A percentile compares a stretch with the other conserved stretches of the same genome.
Evolutionary conservation across 2,797 vertebrate species (phyloP).

Genomic region (Helostoma temminkii): DNA sequence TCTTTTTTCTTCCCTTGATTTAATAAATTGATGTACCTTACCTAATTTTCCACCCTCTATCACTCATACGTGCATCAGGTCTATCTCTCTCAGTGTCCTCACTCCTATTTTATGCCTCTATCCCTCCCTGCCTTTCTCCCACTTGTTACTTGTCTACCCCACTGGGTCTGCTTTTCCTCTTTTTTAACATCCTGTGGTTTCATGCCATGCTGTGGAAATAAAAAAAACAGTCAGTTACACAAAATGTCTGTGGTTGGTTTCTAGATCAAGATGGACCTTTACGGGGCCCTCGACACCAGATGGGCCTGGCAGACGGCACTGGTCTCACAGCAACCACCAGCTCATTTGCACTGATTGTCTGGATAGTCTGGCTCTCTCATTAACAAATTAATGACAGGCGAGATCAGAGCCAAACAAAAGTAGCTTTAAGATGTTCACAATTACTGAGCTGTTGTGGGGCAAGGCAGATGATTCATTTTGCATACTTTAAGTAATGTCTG

Average conservation of each 20-base stretch:
- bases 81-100: background rate
- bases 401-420: constrained; percentile 11
- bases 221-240: constrained; percentile 53
- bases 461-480: too few species aligned
- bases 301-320: constrained; percentile 55
- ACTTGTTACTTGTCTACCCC: constrained; percentile 16
- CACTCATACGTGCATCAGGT: background rate
- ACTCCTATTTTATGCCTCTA: background rate
- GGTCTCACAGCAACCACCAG: constrained; percentile 23
- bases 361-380: constrained; percentile 44
- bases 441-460: too few species aligned
- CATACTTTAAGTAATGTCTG: too few species aligned
- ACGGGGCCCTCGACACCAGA: constrained; percentile 44
- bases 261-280: constrained; percentile 52
- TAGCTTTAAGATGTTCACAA: background rate
- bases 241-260: constrained; percentile 8
- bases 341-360: constrained; percentile 57
- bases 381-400: constrained; percentile 29
- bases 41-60: background rate
- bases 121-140: background rate
- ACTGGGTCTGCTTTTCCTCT: constrained; percentile 5
- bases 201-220: constrained; percentile 49
- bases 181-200: constrained; percentile 35
- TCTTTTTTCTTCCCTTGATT: constrained; percentile 10
- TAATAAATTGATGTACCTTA: constrained; percentile 3